Base-by-base conservation (phyloP, 2,113 vertebrate genomes). In the Ascaphus truei region DNA sequence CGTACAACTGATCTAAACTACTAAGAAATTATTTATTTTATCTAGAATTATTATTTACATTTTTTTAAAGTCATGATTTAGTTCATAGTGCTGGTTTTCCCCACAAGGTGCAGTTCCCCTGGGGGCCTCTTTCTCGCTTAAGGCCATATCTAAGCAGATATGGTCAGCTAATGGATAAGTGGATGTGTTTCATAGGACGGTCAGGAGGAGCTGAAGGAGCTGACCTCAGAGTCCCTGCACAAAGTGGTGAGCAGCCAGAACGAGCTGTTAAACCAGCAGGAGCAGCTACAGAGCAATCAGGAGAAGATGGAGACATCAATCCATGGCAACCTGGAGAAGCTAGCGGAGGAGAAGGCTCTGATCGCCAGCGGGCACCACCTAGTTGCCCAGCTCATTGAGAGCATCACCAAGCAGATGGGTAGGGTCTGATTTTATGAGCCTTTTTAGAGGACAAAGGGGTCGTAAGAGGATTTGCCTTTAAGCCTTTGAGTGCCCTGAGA, bases 351-450 rank as follows among this genome's bases (percentile, higher is more conserved):
- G 55, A 92, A 91, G 66, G 88, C 82, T 2, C 85, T 91, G 3
- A 75, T 88, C 1, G 72, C 89, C 27, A 79, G 83, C 0, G 77
- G 87, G 61, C 90, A 88, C 33, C 73, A 81, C 52, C 69, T 81
- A 69, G 84, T 91, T 10, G 86, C 84, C 0, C 78, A 86, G 72
- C 76, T 94, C 25, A 68, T 90, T 31, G 82, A 90, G 63, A 85
- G 88, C 71, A 83, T 92, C 5, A 33, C 78, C 0, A 72, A 73
- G 45, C 82, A 68, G 53, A 91, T 94, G 86, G 92, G 92, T 93
- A 61, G 45, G 72, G 11, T 1, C 20, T 4, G 15, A 7, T 7
- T n/a, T n/a, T n/a, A n/a, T n/a, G n/a, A n/a, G n/a, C n/a, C n/a
- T n/a, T n/a, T n/a, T n/a, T n/a, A n/a, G n/a, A n/a, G n/a, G n/a